Evolutionary conservation across 2,113 vertebrate species (phyloP).

Genomic region (Nothoprocta pentlandii): DNA sequence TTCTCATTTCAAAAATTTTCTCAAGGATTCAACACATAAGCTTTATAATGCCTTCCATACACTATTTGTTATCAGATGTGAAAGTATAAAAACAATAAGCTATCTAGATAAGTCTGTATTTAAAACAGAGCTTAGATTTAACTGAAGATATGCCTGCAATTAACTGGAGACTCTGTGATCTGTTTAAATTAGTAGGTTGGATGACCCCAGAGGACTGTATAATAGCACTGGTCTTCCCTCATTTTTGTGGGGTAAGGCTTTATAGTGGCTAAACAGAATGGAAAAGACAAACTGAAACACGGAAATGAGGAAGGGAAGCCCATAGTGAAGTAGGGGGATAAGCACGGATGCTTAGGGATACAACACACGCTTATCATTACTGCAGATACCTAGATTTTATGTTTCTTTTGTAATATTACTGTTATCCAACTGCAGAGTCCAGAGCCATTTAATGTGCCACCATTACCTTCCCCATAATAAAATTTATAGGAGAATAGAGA

Average conservation of each 20-base stretch:
- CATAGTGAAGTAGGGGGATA: accelerated
- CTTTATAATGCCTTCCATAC: neutral
- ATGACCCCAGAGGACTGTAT: neutral
- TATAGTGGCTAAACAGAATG: neutral
- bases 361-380: neutral
- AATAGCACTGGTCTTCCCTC: neutral
- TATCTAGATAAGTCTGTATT: neutral
- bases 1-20: neutral
- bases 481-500: neutral
- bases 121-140: neutral
- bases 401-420: neutral
- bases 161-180: neutral
- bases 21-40: neutral
- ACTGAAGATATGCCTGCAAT: neutral
- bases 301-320: neutral
- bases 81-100: too few relatives aligned
- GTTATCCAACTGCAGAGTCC: neutral
- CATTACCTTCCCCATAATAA: neutral
- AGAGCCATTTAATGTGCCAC: neutral
- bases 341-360: neutral
- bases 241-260: neutral
- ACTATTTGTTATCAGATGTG: neutral
- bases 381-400: neutral
- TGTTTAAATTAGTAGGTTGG: neutral
- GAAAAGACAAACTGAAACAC: neutral